A percentile compares a stretch with the other conserved stretches of the same genome.
Conservation (phyloP, 1,140 invertebrate species). For the Ridgeia piscesae region DNA sequence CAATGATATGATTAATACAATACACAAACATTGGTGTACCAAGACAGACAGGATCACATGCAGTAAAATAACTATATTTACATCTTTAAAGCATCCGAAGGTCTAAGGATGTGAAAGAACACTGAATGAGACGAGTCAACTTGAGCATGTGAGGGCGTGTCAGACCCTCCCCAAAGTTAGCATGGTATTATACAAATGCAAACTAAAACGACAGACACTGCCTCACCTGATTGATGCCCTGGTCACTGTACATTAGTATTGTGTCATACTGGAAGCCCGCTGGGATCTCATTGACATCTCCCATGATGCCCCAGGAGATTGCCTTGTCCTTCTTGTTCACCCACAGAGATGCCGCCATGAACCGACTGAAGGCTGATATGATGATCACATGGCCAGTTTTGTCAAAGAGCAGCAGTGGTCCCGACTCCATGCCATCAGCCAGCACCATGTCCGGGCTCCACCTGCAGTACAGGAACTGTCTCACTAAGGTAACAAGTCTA, state of each 20-base stretch:
- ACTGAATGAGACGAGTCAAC: no score
- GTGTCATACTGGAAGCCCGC: conserved; percentile 35
- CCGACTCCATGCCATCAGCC: conserved; percentile 35
- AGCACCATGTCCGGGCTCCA: conserved; percentile 10
- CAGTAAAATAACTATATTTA: no score
- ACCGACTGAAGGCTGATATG: conserved; percentile 39
- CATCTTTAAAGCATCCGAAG: no score
- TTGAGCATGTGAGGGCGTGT: no score
- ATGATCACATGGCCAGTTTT: conserved; percentile 33
- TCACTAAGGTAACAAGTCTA: no score
- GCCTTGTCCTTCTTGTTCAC: conserved; percentile 19
- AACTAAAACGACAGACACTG: neutral
- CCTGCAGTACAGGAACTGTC: conserved; percentile 6
- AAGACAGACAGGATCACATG: no score
- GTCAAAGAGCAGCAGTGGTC: conserved; percentile 43
- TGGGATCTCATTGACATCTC: conserved; percentile 41
- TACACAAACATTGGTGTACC: neutral
- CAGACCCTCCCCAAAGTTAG: neutral
- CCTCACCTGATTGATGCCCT: conserved; percentile 45
- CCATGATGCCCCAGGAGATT: conserved; percentile 45
- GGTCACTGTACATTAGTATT: conserved; percentile 35
- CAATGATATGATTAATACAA: neutral
- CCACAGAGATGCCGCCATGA: conserved; percentile 40
- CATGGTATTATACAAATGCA: neutral
- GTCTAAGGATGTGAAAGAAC: no score